Conservation (phyloP, 2,888 invertebrate genomes). For the Lamproptera curius region DNA sequence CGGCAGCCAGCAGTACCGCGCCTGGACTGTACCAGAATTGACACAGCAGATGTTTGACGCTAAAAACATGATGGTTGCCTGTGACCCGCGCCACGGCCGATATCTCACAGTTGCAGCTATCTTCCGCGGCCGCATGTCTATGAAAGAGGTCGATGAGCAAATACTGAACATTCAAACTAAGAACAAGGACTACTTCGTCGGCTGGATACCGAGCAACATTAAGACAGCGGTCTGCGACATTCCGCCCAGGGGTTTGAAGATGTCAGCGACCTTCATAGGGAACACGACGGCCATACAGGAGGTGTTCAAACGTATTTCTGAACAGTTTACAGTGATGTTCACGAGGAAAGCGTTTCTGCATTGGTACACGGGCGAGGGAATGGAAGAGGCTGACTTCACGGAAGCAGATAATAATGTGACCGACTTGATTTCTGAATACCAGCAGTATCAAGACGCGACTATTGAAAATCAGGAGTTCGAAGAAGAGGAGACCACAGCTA, state of each 20-base stretch:
- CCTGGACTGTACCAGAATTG: conserved; percentile 91
- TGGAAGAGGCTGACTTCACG: conserved; percentile 97
- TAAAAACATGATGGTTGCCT: conserved; percentile 98
- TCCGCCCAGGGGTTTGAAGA: conserved; percentile 85
- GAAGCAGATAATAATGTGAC: conserved; percentile 97
- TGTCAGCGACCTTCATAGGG: conserved; percentile 93
- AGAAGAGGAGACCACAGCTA: conserved; percentile 59
- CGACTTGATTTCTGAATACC: conserved; percentile 92
- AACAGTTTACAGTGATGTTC: conserved; percentile 94
- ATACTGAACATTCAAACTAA: conserved; percentile 85
- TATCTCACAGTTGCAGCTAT: conserved; percentile 94
- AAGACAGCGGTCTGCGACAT: conserved; percentile 90
- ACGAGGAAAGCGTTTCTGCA: conserved; percentile 96
- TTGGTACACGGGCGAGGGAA: conserved; percentile 97
- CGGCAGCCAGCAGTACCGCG: conserved; percentile 90
- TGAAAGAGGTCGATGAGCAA: conserved; percentile 93
- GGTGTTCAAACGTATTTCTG: conserved; percentile 90
- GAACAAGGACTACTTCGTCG: conserved; percentile 87
- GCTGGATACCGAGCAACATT: conserved; percentile 90
- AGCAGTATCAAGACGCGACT: conserved; percentile 94
- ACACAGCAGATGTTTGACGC: conserved; percentile 95
- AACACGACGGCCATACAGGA: conserved; percentile 93
- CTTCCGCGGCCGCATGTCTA: conserved; percentile 93
- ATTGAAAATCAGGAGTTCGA: conserved; percentile 88
- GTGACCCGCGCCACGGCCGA: conserved; percentile 92